Conservation (phyloP, 2,888 invertebrate genomes). For the Cephus rjabovi region DNA sequence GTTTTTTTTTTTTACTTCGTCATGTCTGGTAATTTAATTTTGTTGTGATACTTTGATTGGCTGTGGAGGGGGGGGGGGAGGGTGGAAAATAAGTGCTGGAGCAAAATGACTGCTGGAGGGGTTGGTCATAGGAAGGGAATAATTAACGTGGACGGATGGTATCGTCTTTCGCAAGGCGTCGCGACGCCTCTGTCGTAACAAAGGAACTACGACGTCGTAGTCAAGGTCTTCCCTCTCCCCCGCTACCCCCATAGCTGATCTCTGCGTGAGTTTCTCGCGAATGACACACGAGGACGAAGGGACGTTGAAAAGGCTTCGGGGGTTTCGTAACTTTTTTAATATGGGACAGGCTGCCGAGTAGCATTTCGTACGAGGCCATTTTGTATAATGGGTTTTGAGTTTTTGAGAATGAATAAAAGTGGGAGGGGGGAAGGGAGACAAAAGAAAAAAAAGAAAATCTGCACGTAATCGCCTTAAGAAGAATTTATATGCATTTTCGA, state of each 20-base stretch:
- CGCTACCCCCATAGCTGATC: neutral
- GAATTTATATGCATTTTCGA: neutral
- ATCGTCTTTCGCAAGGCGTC: neutral
- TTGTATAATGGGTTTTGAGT: neutral
- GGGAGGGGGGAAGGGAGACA: fast-evolving
- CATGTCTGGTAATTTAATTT: neutral
- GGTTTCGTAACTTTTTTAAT: neutral
- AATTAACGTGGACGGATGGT: neutral
- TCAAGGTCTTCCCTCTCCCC: neutral
- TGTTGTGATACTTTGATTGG: neutral
- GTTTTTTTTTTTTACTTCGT: neutral
- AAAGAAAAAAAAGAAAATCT: neutral
- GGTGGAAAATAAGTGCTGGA: neutral
- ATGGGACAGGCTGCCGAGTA: neutral
- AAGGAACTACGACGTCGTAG: neutral
- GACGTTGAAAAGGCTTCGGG: neutral
- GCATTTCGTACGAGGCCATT: neutral
- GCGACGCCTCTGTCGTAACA: neutral
- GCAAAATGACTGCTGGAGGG: neutral
- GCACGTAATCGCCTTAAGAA: neutral
- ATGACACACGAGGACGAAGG: neutral
- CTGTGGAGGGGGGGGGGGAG: neutral
- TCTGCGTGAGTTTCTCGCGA: neutral
- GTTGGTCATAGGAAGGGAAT: neutral
- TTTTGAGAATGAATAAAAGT: neutral